These are phyloP conservation scores for Psammodynastes pulverulentus DNA, from an alignment of 2,113 vertebrate species.

Conservation along the genomic window DNA sequence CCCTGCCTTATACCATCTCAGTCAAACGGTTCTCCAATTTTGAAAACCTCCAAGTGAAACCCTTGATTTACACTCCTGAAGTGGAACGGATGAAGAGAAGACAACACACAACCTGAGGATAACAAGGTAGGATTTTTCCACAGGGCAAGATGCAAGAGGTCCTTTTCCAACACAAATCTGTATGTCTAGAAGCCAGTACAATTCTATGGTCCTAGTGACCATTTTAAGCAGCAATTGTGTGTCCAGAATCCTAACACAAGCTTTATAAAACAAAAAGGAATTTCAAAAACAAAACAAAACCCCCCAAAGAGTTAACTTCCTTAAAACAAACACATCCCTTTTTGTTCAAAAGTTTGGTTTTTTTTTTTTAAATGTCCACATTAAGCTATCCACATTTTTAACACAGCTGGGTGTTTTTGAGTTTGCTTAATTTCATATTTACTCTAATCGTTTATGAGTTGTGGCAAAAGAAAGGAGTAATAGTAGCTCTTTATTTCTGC, in stretches of 20 bases:
- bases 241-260: not conserved
- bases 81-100: not conserved
- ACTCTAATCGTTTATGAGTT: not conserved
- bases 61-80: not conserved
- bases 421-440: not conserved
- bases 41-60: not conserved
- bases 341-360: not conserved
- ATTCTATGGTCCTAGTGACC: not conserved
- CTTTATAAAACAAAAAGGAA: not conserved
- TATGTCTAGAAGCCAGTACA: not conserved
- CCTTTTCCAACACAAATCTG: not conserved
- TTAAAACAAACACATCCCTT: not conserved
- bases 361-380: not conserved
- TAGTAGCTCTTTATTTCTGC: not conserved
- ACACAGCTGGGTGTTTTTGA: not conserved
- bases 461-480: not conserved
- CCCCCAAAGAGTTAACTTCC: not conserved
- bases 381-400: not conserved
- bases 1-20: not conserved
- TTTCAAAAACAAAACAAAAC: not conserved
- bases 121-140: not conserved
- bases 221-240: not conserved
- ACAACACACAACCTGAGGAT: not conserved
- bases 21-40: not conserved
- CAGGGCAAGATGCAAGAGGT: not conserved